Conservation (phyloP, 2,888 invertebrate genomes). For the Agrilus biguttatus region DNA sequence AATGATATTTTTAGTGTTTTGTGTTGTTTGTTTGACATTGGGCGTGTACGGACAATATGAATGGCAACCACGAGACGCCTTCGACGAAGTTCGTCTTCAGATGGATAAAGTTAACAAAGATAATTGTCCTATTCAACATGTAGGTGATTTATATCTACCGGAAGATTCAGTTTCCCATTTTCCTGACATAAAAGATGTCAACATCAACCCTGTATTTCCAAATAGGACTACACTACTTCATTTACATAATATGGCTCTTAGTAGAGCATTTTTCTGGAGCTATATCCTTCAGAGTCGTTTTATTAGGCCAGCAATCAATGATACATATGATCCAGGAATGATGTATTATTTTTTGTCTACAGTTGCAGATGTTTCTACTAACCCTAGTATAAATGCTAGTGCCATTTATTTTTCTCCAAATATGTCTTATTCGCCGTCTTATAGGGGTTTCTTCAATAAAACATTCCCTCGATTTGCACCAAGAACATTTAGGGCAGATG, state of each 20-base stretch:
- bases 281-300: conserved; percentile 84
- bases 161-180: conserved; percentile 77
- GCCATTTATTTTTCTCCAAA: conserved; percentile 90
- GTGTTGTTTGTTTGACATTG: conserved; percentile 14
- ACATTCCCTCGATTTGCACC: conserved; percentile 91
- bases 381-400: conserved; percentile 82
- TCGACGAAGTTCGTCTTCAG: conserved; percentile 74
- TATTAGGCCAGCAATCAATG: conserved; percentile 78
- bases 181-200: conserved; percentile 86
- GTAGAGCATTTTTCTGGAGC: conserved; percentile 90
- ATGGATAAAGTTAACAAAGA: conserved; percentile 73
- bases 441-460: conserved; percentile 90
- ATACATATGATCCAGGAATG: conserved; percentile 93
- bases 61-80: conserved; percentile 82
- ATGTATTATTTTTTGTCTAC: conserved; percentile 94
- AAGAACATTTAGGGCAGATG: conserved; percentile 77
- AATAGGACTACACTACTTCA: conserved; percentile 88
- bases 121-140: conserved; percentile 81
- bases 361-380: conserved; percentile 88
- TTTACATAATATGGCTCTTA: conserved; percentile 92
- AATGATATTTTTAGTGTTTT: neutral
- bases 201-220: conserved; percentile 86
- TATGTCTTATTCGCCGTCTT: conserved; percentile 86
- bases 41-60: conserved; percentile 71
- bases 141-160: conserved; percentile 70